phyloP scores from a whole-genome alignment of 1,140 invertebrate genomes.

The Drosophila serrata region DNA sequence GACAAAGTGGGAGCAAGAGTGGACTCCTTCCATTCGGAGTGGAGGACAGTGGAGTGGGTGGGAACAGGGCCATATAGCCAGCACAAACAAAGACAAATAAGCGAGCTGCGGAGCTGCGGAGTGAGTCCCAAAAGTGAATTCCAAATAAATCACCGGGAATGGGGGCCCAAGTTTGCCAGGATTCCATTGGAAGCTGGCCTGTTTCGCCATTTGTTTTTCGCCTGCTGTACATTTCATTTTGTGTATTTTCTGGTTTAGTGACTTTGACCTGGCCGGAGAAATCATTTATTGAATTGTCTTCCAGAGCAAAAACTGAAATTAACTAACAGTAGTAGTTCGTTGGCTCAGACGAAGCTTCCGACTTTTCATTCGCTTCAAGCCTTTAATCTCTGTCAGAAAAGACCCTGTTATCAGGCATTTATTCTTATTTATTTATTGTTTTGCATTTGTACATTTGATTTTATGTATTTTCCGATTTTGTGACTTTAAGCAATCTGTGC shows the following conservation, averaged over 20 bases:
- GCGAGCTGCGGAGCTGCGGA: slow-evolving; percentile 32
- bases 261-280: slow-evolving; percentile 40
- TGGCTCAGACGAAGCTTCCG: background rate
- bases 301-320: slow-evolving; percentile 35
- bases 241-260: slow-evolving; percentile 58
- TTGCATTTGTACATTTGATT: slow-evolving; percentile 17
- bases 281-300: slow-evolving; percentile 60
- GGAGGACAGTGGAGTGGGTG: slow-evolving; percentile 17
- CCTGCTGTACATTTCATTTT: slow-evolving; percentile 44
- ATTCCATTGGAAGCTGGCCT: slow-evolving; percentile 36
- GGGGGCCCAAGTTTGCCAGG: slow-evolving; percentile 44
- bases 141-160: slow-evolving; percentile 75
- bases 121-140: slow-evolving; percentile 61
- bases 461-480: slow-evolving; percentile 5
- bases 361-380: slow-evolving; percentile 1
- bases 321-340: slow-evolving; percentile 22
- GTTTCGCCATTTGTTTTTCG: slow-evolving; percentile 53
- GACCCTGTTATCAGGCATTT: background rate
- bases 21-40: slow-evolving; percentile 9
- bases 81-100: slow-evolving; percentile 78
- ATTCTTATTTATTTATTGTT: slow-evolving; percentile 18
- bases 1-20: slow-evolving; percentile 36
- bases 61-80: slow-evolving; percentile 12
- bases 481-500: background rate
- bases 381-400: background rate